Evolutionary conservation across 2,797 vertebrate species (phyloP).

Genomic region (Peromyscus nudipes): DNA sequence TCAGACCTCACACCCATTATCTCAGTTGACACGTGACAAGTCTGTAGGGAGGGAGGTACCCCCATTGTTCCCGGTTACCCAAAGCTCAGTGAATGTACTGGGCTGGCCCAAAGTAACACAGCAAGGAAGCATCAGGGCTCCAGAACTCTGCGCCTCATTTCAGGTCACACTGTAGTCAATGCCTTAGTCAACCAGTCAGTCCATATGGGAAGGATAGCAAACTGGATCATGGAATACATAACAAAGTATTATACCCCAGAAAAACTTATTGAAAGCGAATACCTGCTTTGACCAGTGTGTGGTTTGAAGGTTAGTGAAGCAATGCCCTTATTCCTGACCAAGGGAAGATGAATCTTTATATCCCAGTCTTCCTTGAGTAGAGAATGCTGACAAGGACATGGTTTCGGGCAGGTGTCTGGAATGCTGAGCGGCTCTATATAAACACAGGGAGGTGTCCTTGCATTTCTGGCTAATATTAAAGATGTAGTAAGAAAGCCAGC

Average conservation of each 20-base stretch:
- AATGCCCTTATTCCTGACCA: background rate
- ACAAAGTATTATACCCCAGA: background rate
- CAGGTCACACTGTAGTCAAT: background rate
- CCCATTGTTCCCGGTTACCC: background rate
- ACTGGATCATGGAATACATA: background rate
- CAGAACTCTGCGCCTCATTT: background rate
- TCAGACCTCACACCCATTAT: background rate
- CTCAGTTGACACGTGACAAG: background rate
- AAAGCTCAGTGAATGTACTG: background rate
- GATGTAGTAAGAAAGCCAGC: background rate
- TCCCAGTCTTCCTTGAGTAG: background rate
- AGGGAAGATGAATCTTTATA: background rate
- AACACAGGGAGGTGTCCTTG: background rate
- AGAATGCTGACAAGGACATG: background rate
- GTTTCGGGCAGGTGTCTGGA: background rate
- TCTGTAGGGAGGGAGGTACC: background rate
- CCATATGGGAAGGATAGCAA: background rate
- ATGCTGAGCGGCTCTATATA: background rate
- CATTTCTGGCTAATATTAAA: background rate
- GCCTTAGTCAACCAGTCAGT: background rate
- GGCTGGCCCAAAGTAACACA: background rate
- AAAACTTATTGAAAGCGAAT: conserved; percentile 29
- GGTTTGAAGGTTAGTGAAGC: background rate
- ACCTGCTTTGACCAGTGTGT: background rate
- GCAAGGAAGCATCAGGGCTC: background rate